phyloP scores from a whole-genome alignment of 2,888 invertebrate species.

The Brassicogethes aeneus region DNA sequence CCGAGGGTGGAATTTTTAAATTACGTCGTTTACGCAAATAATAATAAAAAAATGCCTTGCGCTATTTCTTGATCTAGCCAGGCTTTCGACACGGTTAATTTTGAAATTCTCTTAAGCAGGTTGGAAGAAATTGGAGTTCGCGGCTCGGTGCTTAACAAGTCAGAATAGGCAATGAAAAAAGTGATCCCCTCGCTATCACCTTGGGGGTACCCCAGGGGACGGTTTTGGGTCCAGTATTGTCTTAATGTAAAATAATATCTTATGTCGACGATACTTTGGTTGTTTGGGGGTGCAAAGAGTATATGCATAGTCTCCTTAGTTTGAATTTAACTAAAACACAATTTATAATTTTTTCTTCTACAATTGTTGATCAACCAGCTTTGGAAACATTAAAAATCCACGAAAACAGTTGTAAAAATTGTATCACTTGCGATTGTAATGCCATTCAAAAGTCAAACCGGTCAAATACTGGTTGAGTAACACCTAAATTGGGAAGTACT shows the following conservation, averaged over 20 bases:
- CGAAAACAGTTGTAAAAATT: too few relatives aligned
- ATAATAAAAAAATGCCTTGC: background rate
- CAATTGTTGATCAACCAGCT: too few relatives aligned
- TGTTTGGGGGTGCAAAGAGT: background rate
- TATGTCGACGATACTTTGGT: background rate
- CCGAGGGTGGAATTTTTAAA: background rate
- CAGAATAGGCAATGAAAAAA: background rate
- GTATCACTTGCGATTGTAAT: too few relatives aligned
- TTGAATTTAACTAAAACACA: too few relatives aligned
- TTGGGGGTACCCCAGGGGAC: slow-evolving; percentile 1
- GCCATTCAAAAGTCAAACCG: too few relatives aligned
- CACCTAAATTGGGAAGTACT: too few relatives aligned
- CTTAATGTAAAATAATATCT: background rate
- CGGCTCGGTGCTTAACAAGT: too few relatives aligned
- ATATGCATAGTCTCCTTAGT: background rate
- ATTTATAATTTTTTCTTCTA: too few relatives aligned
- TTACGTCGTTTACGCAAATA: background rate
- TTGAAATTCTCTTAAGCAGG: background rate
- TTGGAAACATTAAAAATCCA: too few relatives aligned
- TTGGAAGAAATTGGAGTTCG: background rate
- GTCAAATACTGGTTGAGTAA: too few relatives aligned
- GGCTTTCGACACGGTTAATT: background rate
- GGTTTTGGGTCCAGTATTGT: background rate
- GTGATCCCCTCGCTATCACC: background rate
- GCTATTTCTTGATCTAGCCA: background rate